These are phyloP conservation scores for Anagrus nilaparvatae DNA, from an alignment of 1,140 invertebrate species.

Conservation along the genomic window DNA sequence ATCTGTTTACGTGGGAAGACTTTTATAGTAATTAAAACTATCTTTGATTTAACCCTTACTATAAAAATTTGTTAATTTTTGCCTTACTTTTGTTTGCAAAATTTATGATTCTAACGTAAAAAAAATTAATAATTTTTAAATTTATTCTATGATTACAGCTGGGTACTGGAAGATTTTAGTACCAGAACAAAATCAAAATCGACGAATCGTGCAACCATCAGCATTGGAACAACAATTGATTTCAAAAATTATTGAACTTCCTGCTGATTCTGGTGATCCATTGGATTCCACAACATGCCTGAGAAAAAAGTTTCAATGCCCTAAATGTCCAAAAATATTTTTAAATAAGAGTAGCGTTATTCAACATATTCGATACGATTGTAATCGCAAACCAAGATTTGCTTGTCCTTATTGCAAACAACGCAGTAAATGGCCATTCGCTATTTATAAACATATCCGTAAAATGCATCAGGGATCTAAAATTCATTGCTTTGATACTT, in stretches of 20 bases:
- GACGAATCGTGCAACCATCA: no score
- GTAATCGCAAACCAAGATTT: constrained; percentile 10
- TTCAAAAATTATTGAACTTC: constrained; percentile 4
- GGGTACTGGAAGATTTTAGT: no score
- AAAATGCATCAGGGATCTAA: constrained; percentile 1
- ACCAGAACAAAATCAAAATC: no score
- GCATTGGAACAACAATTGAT: not conserved
- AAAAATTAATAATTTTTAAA: no score
- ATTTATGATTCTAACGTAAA: no score
- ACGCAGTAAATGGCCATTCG: constrained; percentile 14
- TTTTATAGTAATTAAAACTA: no score
- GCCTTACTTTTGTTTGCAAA: no score
- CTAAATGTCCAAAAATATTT: constrained; percentile 9
- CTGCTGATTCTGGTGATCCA: not conserved
- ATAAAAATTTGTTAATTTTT: no score
- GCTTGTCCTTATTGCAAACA: constrained; percentile 8
- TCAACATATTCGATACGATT: constrained; percentile 13
- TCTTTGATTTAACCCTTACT: no score
- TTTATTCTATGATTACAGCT: no score
- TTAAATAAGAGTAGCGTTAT: constrained; percentile 10
- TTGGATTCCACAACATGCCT: not conserved
- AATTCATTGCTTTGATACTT: constrained; percentile 2
- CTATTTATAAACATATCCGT: constrained; percentile 12
- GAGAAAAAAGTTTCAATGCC: constrained; percentile 8
- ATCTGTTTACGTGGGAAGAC: no score